Base-by-base conservation (phyloP, 2,888 invertebrate genomes). In the Geotrupes spiniger region DNA sequence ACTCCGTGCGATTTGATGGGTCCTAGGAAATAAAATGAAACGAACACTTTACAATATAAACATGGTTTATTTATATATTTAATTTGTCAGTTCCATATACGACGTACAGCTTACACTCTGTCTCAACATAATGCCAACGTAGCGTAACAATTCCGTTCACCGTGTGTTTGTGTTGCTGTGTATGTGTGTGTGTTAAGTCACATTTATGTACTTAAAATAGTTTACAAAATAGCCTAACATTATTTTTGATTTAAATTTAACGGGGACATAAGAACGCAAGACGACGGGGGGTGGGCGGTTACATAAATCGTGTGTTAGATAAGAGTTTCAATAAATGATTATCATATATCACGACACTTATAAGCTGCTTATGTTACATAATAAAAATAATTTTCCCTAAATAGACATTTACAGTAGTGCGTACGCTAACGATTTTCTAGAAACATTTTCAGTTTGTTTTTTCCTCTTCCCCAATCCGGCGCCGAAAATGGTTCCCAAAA, bases 311-410 rank as follows among this genome's bases (percentile, higher is more conserved):
- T 15, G 21, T 16, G 31, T 29, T 33, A 28, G 26, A 15, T 33
- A 46, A 17, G 27, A 40, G 21, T 49, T 16, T 33, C 39, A 31
- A 50, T 49, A 49, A 61, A 56, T 63, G 63, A 63, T 64, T 62
- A 63, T 64, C 65, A 65, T 65, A 60, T 69, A 70, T 69, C 69
- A 71, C 70, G 68, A 71, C 71, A 71, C 60, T 68, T 66, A 70
- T 64, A 71, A 71, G 71, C 71, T 69, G 65, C 65, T 63, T 68
- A 66, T 61, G 58, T 64, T 63, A 62, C 61, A 66, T 68, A 67
- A 63, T 63, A 69, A 69, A 69, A 68, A 68, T 68, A 70, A 63
- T 64, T 59, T 65, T 63, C 63, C 59, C 66, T 68, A 65, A 60
- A 57, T 62, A 64, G 62, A 66, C 63, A 65, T 61, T 44, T 49